Evolutionary conservation across 2,888 invertebrate species (phyloP).

Genomic region (Drosophila kanekoi): DNA sequence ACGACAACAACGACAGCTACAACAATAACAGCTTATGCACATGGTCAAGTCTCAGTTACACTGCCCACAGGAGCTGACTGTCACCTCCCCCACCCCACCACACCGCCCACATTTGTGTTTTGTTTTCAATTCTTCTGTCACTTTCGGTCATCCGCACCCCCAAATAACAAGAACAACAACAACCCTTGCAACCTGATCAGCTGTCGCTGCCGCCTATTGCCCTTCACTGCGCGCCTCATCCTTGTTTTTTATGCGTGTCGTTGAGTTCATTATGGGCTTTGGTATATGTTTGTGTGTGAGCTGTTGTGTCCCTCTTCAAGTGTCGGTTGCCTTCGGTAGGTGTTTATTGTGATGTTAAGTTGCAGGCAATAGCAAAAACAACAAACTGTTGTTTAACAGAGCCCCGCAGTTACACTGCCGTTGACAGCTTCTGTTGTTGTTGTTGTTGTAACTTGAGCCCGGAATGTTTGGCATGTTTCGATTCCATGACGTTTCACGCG

Average conservation of each 20-base stretch:
- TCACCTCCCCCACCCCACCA: background rate
- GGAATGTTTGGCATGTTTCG: conserved; percentile 52
- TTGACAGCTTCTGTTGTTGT: conserved; percentile 31
- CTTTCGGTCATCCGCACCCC: conserved; percentile 44
- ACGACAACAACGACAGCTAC: background rate
- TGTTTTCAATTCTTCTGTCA: conserved; percentile 55
- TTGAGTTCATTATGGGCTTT: conserved; percentile 72
- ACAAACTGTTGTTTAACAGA: conserved; percentile 69
- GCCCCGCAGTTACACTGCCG: conserved; percentile 16
- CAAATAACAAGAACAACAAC: conserved; percentile 16
- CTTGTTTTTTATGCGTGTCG: no score
- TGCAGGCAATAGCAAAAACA: conserved; percentile 58
- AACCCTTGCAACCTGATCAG: conserved; percentile 78
- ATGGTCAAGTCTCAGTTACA: conserved; percentile 64
- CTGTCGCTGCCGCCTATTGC: conserved; percentile 66
- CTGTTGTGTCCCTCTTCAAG: conserved; percentile 46
- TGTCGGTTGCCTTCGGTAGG: conserved; percentile 55
- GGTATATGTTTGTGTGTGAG: conserved; percentile 6
- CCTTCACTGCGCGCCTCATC: conserved; percentile 20
- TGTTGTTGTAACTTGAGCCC: conserved; percentile 39
- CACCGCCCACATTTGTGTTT: conserved; percentile 27
- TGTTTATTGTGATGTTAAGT: conserved; percentile 72
- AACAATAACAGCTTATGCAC: conserved; percentile 41
- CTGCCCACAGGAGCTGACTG: conserved; percentile 16
- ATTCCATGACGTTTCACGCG: conserved; percentile 35